These are phyloP conservation scores for Galeruca laticollis DNA, from an alignment of 2,888 invertebrate species.

Conservation along the genomic window DNA sequence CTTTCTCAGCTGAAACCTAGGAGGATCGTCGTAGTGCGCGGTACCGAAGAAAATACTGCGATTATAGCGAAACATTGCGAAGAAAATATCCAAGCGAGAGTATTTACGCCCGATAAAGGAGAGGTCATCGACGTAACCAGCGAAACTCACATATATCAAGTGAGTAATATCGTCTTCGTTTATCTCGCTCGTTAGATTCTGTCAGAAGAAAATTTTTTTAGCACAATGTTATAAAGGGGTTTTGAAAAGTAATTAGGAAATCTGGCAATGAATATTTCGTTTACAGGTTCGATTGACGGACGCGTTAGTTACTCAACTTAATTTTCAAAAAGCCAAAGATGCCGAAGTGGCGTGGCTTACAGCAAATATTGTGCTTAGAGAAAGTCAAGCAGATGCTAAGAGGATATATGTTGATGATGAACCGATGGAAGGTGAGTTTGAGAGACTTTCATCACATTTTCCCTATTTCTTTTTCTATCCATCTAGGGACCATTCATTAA, in stretches of 20 bases:
- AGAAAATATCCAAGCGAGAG: constrained; percentile 76
- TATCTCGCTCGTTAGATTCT: no score
- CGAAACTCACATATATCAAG: constrained; percentile 98
- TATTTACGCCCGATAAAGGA: constrained; percentile 86
- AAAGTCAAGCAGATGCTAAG: constrained; percentile 72
- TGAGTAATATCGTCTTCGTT: constrained; percentile 64
- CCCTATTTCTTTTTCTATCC: no score
- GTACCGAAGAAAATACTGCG: constrained; percentile 77
- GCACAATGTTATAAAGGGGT: no score
- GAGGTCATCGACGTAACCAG: constrained; percentile 96
- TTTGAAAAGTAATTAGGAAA: no score
- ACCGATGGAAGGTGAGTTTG: constrained; percentile 64
- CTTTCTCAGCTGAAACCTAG: constrained; percentile 85
- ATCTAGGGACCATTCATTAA: no score
- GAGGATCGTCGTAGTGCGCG: constrained; percentile 83
- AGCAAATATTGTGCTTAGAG: constrained; percentile 77
- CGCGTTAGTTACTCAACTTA: constrained; percentile 86
- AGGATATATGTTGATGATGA: constrained; percentile 66
- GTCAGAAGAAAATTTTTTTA: no score
- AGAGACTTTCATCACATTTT: no score
- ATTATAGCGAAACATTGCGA: constrained; percentile 77
- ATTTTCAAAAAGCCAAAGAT: constrained; percentile 87
- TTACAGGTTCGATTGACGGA: constrained; percentile 92
- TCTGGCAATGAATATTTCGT: no score
- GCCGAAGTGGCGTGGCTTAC: constrained; percentile 98